Conservation (phyloP, 2,888 invertebrate genomes). For the Ornithoptera alexandrae region DNA sequence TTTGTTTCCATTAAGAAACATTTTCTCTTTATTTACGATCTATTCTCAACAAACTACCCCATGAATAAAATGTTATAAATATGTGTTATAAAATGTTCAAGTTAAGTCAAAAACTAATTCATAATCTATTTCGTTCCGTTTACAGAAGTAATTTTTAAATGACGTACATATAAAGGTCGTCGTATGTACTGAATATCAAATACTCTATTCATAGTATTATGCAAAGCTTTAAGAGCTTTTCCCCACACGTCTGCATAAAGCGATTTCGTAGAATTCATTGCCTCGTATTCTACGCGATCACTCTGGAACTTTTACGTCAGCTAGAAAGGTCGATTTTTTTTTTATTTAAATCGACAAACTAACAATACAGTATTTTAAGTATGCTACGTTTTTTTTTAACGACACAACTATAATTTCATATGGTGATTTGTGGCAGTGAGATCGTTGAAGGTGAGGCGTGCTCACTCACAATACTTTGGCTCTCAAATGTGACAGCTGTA, state of each 20-base stretch:
- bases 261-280: conserved; percentile 29
- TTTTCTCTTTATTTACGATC: too few relatives aligned
- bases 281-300: conserved; percentile 25
- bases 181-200: conserved; percentile 25
- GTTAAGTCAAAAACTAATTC: neutral
- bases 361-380: neutral
- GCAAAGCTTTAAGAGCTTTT: conserved; percentile 27
- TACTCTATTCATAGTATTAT: conserved; percentile 29
- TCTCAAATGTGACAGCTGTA: too few relatives aligned
- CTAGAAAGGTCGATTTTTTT: conserved; percentile 8
- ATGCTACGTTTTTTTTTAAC: neutral
- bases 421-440: too few relatives aligned
- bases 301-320: conserved; percentile 22
- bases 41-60: too few relatives aligned
- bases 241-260: conserved; percentile 29
- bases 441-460: too few relatives aligned
- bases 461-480: too few relatives aligned
- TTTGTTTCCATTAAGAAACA: too few relatives aligned
- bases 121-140: conserved; percentile 4
- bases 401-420: too few relatives aligned
- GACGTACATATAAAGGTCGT: conserved; percentile 24
- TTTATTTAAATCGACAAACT: neutral
- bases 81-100: neutral
- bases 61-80: neutral
- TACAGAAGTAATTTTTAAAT: conserved; percentile 24